Evolutionary conservation across 2,113 vertebrate genomes (phyloP), one percentile per base, ranked within the genome.

Genomic region (Brachypodius melanocephalos): DNA sequence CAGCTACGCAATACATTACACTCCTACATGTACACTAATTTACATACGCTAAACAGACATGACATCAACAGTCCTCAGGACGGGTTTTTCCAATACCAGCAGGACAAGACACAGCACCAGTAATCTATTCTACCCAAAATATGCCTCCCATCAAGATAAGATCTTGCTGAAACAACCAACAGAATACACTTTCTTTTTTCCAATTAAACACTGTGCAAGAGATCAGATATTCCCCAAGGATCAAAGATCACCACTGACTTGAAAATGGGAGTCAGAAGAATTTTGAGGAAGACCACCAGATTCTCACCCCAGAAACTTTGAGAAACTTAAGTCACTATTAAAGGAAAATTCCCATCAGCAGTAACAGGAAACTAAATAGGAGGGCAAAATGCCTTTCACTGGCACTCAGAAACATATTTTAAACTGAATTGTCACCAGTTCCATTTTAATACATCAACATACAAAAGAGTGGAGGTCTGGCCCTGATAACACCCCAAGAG

Each of bases 351-450:
- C 29, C n/a, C 22, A n/a, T 17, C n/a, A 89, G 45, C 10, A 90
- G 18, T 10, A 69, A 54, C 1, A 2, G 51, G 46, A 81, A 88
- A 40, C 3, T 38, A 69, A 79, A 52, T 0, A 80, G 14, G 17
- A 87, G 32, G 54, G 5, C 9, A 48, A 65, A 82, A 55, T 2
- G 2, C 36, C 66, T 89, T 71, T 65, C 48, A 36, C 13, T 29
- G 22, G 45, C 28, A 88, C 34, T 12, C 19, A 62, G 63, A 68
- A 89, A 46, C 6, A 58, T 34, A 34, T 45, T 73, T 58, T 34
- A 58, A 66, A 48, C 7, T 1, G 4, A 80, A 15, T 5, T 49
- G 32, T 46, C 0, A 0, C 36, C 67, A 57, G 65, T 40, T 90
- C 48, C n/a, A 66, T 55, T 92, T 77, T 48, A 73, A 26, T 55